Base-by-base conservation (phyloP, 2,888 invertebrate species). In the Acronicta psi region DNA sequence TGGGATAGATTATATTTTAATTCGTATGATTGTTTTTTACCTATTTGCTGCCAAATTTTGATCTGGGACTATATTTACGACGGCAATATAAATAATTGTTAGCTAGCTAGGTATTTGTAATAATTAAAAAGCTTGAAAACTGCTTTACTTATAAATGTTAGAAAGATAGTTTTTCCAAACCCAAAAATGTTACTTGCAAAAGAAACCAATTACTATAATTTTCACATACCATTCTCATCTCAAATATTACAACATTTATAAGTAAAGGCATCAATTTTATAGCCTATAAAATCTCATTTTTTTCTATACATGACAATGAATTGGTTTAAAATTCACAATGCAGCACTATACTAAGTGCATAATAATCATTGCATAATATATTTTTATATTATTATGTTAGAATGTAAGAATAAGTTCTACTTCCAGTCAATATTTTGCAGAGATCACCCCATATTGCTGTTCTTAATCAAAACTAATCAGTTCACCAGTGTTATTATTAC, bases 391-490 rank as follows among this genome's bases (percentile, higher is more conserved):
- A 79, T 73, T n/a, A 68, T 79, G 76, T 65, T 63, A 68, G 78
- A 77, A 65, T 56, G 49, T 67, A 60, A 69, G 57, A 72, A 69
- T 57, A 71, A 67, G 44, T 63, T 52, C 63, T 72, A 67, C 65
- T 58, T 79, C 80, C 85, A 84, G 87, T 86, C 84, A 80, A 75
- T 67, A 63, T 63, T 81, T 81, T 78, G 83, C 84, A 84, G 81
- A 85, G 74, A 84, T 81, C 69, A 75, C 66, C 80, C 69, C 56
- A 67, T 74, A 41, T 59, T 8, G 6, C 53, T 43, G 49, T 34
- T 70, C 83, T 95, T 94, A 97, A 93, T 97, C 97, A 77, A 98
- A 98, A 83, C 96, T 96, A 71, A 98, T 98, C 36, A 98, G 93
- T 89, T 97, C 97, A 14, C 96, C 97, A 2, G 97, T 97, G 60